phyloP scores from a whole-genome alignment of 2,888 invertebrate genomes.

The Oscheius sp. region DNA sequence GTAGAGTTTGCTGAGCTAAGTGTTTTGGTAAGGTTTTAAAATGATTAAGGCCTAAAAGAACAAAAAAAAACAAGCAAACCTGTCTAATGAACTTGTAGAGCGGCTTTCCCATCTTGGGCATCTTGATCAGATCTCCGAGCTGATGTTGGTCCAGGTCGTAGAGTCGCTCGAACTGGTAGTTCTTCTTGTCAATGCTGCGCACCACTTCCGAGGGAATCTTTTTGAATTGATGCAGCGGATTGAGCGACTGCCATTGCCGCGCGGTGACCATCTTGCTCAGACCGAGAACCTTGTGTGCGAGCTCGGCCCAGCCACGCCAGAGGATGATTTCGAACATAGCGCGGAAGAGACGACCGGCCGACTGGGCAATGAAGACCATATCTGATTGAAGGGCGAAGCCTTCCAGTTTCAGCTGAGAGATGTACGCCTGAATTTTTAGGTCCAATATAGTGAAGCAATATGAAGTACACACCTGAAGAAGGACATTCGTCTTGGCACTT shows the following conservation, averaged over 20 bases:
- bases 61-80: not conserved
- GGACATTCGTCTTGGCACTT: conserved; percentile 83
- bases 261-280: conserved; percentile 99
- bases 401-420: conserved; percentile 95
- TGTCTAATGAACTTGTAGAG: conserved; percentile 91
- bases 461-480: conserved; percentile 61
- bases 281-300: conserved; percentile 91
- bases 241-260: conserved; percentile 96
- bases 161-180: conserved; percentile 79
- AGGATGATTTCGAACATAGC: conserved; percentile 98
- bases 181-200: conserved; percentile 96
- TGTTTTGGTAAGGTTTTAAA: too few relatives aligned
- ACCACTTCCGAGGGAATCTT: conserved; percentile 91
- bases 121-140: conserved; percentile 89
- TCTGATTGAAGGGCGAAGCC: conserved; percentile 98
- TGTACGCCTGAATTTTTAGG: conserved; percentile 85
- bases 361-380: conserved; percentile 99
- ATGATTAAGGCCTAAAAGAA: too few relatives aligned
- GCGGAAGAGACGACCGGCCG: conserved; percentile 90
- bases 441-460: too few relatives aligned
- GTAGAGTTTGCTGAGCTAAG: too few relatives aligned
- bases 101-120: conserved; percentile 91
- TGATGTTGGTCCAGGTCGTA: conserved; percentile 97
- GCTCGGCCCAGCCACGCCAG: conserved; percentile 91
- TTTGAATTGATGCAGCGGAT: conserved; percentile 90